Conservation (phyloP, 2,888 invertebrate species). For the Apotomis betuletana region DNA sequence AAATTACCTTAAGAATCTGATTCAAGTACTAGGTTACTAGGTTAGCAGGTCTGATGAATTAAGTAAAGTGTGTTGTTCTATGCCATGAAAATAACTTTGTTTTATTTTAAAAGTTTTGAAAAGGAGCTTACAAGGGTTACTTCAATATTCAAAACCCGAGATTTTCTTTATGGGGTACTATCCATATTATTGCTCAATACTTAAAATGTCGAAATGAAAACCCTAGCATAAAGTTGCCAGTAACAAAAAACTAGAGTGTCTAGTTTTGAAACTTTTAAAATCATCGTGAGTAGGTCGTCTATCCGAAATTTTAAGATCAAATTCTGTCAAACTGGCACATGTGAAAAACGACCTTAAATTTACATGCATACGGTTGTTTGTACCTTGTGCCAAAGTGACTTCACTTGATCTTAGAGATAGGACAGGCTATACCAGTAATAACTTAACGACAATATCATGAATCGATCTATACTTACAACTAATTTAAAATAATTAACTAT, state of each 20-base stretch:
- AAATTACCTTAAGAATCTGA: slow-evolving; percentile 47
- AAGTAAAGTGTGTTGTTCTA: too few relatives aligned
- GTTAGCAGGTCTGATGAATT: neutral
- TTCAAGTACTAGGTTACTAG: slow-evolving; percentile 18
- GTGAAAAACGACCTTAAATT: too few relatives aligned
- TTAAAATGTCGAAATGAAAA: too few relatives aligned
- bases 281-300: neutral
- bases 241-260: neutral
- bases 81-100: neutral
- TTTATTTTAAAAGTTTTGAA: neutral
- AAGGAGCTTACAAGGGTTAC: neutral
- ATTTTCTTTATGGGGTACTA: too few relatives aligned
- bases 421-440: slow-evolving; percentile 1
- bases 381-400: too few relatives aligned
- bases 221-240: neutral
- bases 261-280: slow-evolving; percentile 15
- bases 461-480: slow-evolving; percentile 48
- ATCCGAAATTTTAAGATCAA: too few relatives aligned
- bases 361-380: too few relatives aligned
- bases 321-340: too few relatives aligned
- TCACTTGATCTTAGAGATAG: too few relatives aligned
- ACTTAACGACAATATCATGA: slow-evolving; percentile 60
- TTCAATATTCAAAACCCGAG: too few relatives aligned
- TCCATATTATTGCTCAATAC: too few relatives aligned
- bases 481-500: slow-evolving; percentile 55